Conservation (phyloP, 2,797 vertebrate genomes). For the Rhynchotus rufescens region DNA sequence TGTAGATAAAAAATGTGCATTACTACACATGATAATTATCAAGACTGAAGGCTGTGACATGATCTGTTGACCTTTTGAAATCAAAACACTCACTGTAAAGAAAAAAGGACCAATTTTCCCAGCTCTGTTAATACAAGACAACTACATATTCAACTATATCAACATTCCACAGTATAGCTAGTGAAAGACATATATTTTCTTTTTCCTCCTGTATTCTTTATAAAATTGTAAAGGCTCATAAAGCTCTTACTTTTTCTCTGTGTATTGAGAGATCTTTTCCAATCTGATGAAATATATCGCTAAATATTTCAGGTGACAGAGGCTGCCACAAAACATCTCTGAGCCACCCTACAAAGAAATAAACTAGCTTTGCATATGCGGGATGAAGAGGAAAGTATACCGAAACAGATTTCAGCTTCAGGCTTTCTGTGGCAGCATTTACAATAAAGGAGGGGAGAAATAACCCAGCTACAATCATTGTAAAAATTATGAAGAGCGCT, state of each 20-base stretch:
- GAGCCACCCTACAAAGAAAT: constrained; percentile 27
- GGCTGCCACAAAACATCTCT: constrained; percentile 37
- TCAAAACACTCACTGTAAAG: constrained; percentile 58
- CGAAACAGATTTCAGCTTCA: constrained; percentile 28
- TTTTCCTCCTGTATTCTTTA: too few species aligned
- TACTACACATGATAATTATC: constrained; percentile 69
- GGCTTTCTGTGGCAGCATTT: constrained; percentile 30
- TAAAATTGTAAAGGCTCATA: neutral
- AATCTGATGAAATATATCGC: constrained; percentile 30
- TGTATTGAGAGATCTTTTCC: constrained; percentile 18
- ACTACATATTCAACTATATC: neutral
- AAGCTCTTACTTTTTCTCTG: neutral
- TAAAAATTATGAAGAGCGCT: constrained; percentile 62
- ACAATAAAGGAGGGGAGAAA: neutral
- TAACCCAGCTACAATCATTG: constrained; percentile 50
- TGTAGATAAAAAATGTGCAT: constrained; percentile 78
- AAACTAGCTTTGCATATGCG: neutral
- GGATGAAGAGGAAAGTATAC: constrained; percentile 8
- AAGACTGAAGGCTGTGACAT: constrained; percentile 43
- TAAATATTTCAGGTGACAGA: constrained; percentile 65
- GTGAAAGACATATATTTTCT: neutral
- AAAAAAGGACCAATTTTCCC: neutral
- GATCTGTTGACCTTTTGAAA: constrained; percentile 72
- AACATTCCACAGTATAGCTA: neutral
- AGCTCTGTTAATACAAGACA: neutral